phyloP scores from a whole-genome alignment of 2,888 invertebrate genomes.

The Trachelus iudaicus region DNA sequence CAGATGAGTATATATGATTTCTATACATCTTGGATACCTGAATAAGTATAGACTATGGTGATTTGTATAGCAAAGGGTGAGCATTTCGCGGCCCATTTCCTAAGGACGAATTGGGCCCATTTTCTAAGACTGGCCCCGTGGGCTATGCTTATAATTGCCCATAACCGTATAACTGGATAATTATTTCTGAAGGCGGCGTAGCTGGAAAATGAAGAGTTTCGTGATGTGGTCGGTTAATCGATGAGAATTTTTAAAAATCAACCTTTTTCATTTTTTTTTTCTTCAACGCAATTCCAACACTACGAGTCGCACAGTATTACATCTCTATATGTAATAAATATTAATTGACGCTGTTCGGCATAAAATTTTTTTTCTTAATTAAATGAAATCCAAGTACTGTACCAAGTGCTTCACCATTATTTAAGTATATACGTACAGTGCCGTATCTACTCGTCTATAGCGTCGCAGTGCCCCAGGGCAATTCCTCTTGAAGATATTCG shows the following conservation, averaged over 20 bases:
- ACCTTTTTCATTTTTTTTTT: not conserved
- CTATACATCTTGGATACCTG: constrained; percentile 41
- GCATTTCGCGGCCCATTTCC: constrained; percentile 21
- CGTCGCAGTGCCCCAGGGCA: not conserved
- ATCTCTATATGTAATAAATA: not conserved
- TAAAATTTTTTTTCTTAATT: not conserved
- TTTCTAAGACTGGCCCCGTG: constrained; percentile 31
- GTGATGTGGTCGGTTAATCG: not conserved
- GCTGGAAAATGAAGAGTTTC: not conserved
- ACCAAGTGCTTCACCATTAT: not conserved
- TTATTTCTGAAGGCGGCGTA: constrained; percentile 42
- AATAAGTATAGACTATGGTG: constrained; percentile 55
- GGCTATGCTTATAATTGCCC: constrained; percentile 39
- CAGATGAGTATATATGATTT: constrained; percentile 37
- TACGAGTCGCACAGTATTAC: not conserved
- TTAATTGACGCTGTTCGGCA: not conserved
- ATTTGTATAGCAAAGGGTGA: constrained; percentile 52
- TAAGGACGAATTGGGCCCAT: constrained; percentile 12
- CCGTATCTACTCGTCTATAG: not conserved
- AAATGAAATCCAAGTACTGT: not conserved
- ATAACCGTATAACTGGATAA: constrained; percentile 50
- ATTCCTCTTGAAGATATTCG: not conserved
- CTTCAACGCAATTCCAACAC: not conserved
- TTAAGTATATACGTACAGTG: not conserved
- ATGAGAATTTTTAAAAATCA: not conserved